Conservation (phyloP, 2,888 invertebrate genomes). For the Apamea anceps region DNA sequence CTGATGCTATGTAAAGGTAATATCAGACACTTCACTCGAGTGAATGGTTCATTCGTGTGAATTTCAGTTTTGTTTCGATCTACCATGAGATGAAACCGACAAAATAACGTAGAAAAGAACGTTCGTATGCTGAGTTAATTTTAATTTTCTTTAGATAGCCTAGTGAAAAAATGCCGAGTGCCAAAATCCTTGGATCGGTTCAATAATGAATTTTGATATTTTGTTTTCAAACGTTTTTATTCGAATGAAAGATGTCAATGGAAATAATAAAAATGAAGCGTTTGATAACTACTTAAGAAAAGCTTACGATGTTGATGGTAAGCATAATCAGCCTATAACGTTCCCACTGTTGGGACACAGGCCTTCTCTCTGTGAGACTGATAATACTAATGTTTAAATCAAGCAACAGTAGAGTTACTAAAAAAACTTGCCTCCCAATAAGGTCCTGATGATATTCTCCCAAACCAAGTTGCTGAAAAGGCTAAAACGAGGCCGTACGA, state of each 20-base stretch:
- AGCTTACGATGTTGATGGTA: not conserved
- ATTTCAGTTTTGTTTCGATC: not conserved
- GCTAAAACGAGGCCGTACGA: slow-evolving; percentile 68
- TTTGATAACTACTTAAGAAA: too few species aligned
- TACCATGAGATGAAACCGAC: not conserved
- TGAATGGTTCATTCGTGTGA: not conserved
- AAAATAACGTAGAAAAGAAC: not conserved
- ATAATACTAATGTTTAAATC: not conserved
- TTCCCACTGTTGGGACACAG: too few species aligned
- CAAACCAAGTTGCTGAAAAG: slow-evolving; percentile 73
- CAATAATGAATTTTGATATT: not conserved
- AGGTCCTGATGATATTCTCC: slow-evolving; percentile 78
- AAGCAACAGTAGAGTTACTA: not conserved
- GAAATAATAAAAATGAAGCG: not conserved
- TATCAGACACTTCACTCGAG: not conserved
- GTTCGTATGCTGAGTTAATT: not conserved
- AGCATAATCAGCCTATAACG: too few species aligned
- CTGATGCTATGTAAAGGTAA: not conserved
- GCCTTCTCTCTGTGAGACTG: too few species aligned
- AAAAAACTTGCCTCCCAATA: slow-evolving; percentile 73
- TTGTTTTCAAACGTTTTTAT: not conserved
- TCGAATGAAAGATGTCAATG: not conserved
- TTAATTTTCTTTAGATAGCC: not conserved
- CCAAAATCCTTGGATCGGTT: not conserved
- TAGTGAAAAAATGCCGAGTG: not conserved